Evolutionary conservation across 2,888 invertebrate species (phyloP).

Genomic region (Drosophila cognata): DNA sequence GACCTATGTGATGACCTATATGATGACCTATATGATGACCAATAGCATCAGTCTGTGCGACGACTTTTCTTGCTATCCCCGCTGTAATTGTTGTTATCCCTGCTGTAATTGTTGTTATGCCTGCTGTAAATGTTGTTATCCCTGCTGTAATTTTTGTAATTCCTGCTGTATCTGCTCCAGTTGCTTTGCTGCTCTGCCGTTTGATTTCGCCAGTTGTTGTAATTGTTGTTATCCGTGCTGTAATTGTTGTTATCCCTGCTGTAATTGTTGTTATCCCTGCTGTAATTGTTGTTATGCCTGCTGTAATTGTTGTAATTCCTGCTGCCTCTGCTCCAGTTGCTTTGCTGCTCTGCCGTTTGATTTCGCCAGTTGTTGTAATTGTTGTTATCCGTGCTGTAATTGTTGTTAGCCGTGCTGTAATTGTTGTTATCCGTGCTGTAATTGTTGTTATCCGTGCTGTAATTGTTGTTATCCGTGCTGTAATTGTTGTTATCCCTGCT

Average conservation of each 20-base stretch:
- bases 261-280: neutral
- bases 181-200: too few relatives aligned
- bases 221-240: too few relatives aligned
- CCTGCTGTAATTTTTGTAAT: neutral
- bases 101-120: neutral
- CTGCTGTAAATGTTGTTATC: neutral
- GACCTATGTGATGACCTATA: neutral
- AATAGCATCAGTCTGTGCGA: neutral
- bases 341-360: too few relatives aligned
- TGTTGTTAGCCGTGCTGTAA: neutral
- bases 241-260: neutral
- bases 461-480: neutral
- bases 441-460: neutral
- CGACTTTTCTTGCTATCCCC: neutral
- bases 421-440: neutral
- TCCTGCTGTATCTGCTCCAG: neutral
- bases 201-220: too few relatives aligned
- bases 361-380: neutral
- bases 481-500: neutral
- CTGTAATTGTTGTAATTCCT: neutral
- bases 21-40: neutral
- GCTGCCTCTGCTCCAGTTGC: too few relatives aligned
- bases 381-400: neutral
- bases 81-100: neutral
- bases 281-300: neutral